Percentiles rank a stretch among this genome's conserved stretches.
phyloP scores from a whole-genome alignment of 2,113 vertebrate species.

The Morone saxatilis region DNA sequence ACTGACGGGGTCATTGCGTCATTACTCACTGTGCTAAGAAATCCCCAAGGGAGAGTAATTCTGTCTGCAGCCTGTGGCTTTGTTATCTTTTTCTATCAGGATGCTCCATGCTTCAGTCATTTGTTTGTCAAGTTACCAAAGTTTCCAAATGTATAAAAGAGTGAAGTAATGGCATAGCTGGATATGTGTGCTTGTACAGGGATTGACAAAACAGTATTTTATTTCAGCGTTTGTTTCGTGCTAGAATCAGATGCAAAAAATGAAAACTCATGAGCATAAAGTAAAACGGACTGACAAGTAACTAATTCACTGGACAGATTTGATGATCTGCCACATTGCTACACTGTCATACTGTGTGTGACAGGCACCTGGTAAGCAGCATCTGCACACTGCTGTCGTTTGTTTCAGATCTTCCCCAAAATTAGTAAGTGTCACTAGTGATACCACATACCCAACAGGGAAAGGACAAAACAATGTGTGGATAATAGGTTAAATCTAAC shows the following conservation, averaged over 20 bases:
- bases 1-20: constrained; percentile 59
- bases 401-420: too few species aligned
- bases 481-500: neutral
- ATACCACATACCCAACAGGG: neutral
- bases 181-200: neutral
- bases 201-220: neutral
- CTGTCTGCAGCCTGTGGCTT: constrained; percentile 42
- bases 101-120: neutral
- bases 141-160: constrained; percentile 7
- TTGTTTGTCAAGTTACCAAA: neutral
- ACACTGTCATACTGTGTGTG: neutral
- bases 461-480: neutral
- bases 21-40: constrained; percentile 76
- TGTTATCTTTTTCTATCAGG: neutral
- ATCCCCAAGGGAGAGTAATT: constrained; percentile 50
- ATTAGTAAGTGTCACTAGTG: neutral
- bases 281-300: neutral
- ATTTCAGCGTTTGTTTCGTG: neutral
- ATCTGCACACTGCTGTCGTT: constrained; percentile 3
- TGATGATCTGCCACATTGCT: neutral
- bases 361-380: constrained; percentile 22
- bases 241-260: neutral
- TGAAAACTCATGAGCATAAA: neutral
- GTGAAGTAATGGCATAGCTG: neutral
- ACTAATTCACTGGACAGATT: constrained; percentile 22